These are phyloP conservation scores for Lepus townsendii DNA, from an alignment of 2,797 vertebrate species.

Conservation along the genomic window DNA sequence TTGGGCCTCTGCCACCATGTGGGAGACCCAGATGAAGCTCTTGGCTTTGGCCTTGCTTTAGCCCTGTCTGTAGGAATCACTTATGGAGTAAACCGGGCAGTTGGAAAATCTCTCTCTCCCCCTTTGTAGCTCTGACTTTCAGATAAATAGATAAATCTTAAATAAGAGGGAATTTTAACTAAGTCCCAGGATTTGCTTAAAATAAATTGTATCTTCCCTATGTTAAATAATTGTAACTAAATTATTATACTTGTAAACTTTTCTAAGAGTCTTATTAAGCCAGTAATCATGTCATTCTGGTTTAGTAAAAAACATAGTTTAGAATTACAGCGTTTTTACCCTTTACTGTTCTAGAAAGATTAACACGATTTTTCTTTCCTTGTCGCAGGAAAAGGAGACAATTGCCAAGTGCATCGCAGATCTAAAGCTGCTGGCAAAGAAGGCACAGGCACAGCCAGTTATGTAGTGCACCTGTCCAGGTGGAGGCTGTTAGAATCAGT, in stretches of 20 bases:
- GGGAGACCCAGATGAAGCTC: too few species aligned
- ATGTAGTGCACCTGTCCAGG: not conserved
- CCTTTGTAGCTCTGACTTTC: too few species aligned
- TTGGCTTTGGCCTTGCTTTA: too few species aligned
- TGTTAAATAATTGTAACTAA: not conserved
- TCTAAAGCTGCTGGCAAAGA: constrained; percentile 93
- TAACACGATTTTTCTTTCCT: constrained; percentile 71
- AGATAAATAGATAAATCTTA: too few species aligned
- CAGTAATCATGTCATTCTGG: not conserved
- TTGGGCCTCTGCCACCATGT: too few species aligned
- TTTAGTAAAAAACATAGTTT: not conserved
- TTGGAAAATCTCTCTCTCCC: too few species aligned
- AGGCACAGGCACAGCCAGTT: constrained; percentile 86
- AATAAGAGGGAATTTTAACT: constrained; percentile 13
- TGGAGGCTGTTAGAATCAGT: constrained; percentile 20
- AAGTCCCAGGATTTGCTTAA: constrained; percentile 42
- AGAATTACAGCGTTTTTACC: not conserved
- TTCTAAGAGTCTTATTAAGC: not conserved
- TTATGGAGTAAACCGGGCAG: too few species aligned
- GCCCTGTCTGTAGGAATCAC: too few species aligned
- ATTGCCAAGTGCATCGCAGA: constrained; percentile 97
- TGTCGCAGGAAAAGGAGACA: constrained; percentile 96
- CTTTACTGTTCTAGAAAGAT: not conserved
- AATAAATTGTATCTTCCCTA: not conserved
- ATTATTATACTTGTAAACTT: not conserved